Evolutionary conservation across 2,888 invertebrate species (phyloP).

Genomic region (Argyresthia albistria): DNA sequence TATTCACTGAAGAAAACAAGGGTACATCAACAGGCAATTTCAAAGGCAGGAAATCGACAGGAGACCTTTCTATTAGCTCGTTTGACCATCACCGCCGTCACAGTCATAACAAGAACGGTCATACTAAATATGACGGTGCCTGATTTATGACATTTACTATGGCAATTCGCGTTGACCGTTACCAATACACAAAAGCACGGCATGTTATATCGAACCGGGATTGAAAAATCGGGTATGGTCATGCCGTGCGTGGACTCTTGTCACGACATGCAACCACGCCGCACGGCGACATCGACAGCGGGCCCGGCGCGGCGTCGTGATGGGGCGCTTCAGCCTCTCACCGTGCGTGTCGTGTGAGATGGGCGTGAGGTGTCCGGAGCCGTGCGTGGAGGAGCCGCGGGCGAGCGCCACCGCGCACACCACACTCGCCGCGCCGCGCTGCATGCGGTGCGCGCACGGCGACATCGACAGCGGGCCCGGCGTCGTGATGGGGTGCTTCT

Average conservation of each 20-base stretch:
- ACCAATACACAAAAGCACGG: too few relatives aligned
- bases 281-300: slow-evolving; percentile 79
- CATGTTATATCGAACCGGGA: too few relatives aligned
- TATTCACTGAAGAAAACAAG: too few relatives aligned
- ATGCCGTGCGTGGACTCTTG: slow-evolving; percentile 59
- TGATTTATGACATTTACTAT: too few relatives aligned
- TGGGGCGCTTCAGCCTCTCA: slow-evolving; percentile 82
- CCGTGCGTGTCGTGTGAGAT: slow-evolving; percentile 72
- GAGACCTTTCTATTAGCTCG: too few relatives aligned
- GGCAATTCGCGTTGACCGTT: too few relatives aligned
- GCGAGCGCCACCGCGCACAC: slow-evolving; percentile 69
- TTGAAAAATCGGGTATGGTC: too few relatives aligned
- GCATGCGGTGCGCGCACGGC: slow-evolving; percentile 72
- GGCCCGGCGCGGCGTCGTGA: slow-evolving; percentile 91
- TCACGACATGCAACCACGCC: slow-evolving; percentile 68
- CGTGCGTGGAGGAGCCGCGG: slow-evolving; percentile 64
- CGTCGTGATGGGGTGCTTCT: slow-evolving; percentile 91
- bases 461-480: slow-evolving; percentile 87
- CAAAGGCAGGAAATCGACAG: too few relatives aligned
- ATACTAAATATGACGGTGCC: too few relatives aligned
- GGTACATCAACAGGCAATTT: too few relatives aligned
- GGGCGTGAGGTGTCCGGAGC: slow-evolving; percentile 76
- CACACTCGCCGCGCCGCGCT: slow-evolving; percentile 57
- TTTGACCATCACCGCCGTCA: too few relatives aligned
- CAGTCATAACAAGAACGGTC: too few relatives aligned